phyloP scores from a whole-genome alignment of 1,140 invertebrate species.

The Maconellicoccus hirsutus region DNA sequence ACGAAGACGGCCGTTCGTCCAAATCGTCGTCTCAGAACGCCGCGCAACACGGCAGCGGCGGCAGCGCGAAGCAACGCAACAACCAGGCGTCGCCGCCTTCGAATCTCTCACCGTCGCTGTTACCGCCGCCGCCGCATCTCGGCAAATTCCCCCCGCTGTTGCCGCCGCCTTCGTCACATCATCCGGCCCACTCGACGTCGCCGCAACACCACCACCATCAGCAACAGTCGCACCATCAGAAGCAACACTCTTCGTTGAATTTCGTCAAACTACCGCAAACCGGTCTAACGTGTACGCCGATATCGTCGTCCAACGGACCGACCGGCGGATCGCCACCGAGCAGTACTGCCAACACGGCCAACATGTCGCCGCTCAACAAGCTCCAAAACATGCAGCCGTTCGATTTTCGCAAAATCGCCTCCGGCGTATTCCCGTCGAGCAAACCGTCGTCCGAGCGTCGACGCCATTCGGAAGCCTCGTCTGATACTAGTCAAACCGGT shows the following conservation, averaged over 20 bases:
- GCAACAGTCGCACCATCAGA: background rate
- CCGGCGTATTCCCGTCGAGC: conserved; percentile 34
- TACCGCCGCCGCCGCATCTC: conserved; percentile 24
- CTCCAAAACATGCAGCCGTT: conserved; percentile 92
- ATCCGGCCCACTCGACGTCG: conserved; percentile 9
- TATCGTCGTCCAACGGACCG: conserved; percentile 30
- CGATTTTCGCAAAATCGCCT: conserved; percentile 69
- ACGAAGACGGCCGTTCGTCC: background rate
- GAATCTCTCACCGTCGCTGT: conserved; percentile 24
- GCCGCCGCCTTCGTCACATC: background rate
- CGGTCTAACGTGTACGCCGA: conserved; percentile 32
- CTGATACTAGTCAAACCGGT: conserved; percentile 40
- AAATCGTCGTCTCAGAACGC: conserved; percentile 23
- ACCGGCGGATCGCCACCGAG: conserved; percentile 36
- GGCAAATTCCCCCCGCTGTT: background rate
- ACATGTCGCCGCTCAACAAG: conserved; percentile 68
- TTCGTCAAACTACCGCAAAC: conserved; percentile 30
- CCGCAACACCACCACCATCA: conserved; percentile 8
- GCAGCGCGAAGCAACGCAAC: background rate
- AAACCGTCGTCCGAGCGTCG: conserved; percentile 33
- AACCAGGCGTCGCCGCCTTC: conserved; percentile 21
- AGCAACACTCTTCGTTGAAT: conserved; percentile 24
- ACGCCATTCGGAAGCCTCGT: conserved; percentile 34
- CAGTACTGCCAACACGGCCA: conserved; percentile 37
- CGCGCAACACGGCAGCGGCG: background rate